phyloP scores from a whole-genome alignment of 2,113 vertebrate genomes.

The Nothocercus nigrocapillus region DNA sequence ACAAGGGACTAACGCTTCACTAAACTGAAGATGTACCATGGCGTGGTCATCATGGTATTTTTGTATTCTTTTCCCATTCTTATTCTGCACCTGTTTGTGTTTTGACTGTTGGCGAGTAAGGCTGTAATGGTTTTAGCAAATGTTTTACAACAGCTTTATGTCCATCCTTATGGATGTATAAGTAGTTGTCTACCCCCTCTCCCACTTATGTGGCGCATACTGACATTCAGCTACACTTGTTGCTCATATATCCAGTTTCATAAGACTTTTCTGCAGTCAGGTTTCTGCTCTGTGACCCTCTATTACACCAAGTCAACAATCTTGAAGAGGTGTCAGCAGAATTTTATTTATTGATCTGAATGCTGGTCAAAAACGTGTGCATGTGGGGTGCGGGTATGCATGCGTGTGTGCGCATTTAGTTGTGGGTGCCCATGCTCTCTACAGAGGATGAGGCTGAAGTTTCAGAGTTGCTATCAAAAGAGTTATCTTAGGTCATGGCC shows the following conservation, averaged over 20 bases:
- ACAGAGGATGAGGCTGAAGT: background rate
- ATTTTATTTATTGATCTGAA: background rate
- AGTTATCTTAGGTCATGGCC: background rate
- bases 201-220: background rate
- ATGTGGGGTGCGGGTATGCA: background rate
- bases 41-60: background rate
- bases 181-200: accelerated
- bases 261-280: background rate
- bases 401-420: background rate
- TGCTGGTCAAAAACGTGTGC: background rate
- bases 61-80: background rate
- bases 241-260: background rate
- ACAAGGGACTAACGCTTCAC: too few relatives aligned
- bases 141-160: background rate
- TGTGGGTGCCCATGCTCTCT: background rate
- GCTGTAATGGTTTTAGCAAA: background rate
- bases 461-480: background rate
- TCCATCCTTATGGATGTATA: background rate
- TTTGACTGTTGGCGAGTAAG: background rate
- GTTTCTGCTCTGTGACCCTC: background rate
- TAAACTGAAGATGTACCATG: background rate
- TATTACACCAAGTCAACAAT: background rate
- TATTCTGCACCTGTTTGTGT: background rate
- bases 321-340: background rate
- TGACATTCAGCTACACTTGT: background rate